Base-by-base conservation (phyloP, 1,140 invertebrate species). In the Gonatopus flavifemur region DNA sequence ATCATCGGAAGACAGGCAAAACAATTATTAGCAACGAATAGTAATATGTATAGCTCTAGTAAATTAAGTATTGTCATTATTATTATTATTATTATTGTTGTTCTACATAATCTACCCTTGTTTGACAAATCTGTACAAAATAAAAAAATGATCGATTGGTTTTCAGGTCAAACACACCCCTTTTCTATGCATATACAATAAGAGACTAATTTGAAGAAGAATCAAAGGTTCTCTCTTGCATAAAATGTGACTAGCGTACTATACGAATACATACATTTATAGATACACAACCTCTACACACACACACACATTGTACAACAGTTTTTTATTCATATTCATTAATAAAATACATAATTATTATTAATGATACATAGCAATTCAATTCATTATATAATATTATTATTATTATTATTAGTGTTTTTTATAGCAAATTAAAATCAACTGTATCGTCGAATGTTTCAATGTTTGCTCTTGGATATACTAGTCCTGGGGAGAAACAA, bases 381-480 rank as follows among this genome's bases (percentile, higher is more conserved):
- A n/a, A 25, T 12, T 55, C 22, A 20, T 50, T 28, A 42, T 33
- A 33, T 10, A 21, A 24, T 21, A 33, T n/a, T n/a, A n/a, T n/a
- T n/a, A n/a, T n/a, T n/a, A 46, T 45, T 45, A 33, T 39, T n/a
- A 35, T 18, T 31, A 2, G 33, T 20, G 15, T 16, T 22, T 28
- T 56, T 52, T 52, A 32, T 49, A 41, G 28, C 12, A 33, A 33
- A 33, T 33, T 13, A 13, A 33, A 33, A n/a, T 33, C 31, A 46
- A 32, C 13, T 51, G 12, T 38, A 52, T 32, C 37, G 37, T 12
- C 15, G 24, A 13, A 24, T 36, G 20, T 22, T 38, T 69, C 37
- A 72, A 47, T 68, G 69, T 37, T 72, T 72, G 2, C 55, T 68
- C 43, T 73, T 73, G 1, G 69, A 71, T 64, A 73, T 73, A 42